Evolutionary conservation across 2,888 invertebrate species (phyloP).

Genomic region (Philonicus albiceps): DNA sequence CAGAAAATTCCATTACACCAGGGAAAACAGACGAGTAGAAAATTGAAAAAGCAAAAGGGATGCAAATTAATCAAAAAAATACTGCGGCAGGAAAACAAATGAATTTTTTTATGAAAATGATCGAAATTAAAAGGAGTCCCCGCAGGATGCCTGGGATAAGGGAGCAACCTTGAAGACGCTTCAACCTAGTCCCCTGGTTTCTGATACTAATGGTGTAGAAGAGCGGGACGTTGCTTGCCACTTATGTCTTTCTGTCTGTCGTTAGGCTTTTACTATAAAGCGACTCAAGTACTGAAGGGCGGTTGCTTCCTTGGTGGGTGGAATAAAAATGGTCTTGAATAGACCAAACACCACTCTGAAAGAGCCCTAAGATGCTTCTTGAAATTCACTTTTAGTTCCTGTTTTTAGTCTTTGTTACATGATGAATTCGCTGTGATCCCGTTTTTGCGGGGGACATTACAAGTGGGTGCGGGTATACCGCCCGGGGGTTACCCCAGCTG

Average conservation of each 20-base stretch:
- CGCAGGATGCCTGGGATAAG: not conserved
- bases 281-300: not conserved
- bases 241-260: not conserved
- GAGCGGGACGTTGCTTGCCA: not conserved
- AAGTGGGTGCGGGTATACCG: not conserved
- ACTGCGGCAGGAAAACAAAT: not conserved
- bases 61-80: not conserved
- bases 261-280: not conserved
- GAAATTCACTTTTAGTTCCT: conserved; percentile 27
- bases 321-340: not conserved
- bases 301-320: not conserved
- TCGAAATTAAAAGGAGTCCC: not conserved
- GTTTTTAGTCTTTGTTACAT: not conserved
- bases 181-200: not conserved
- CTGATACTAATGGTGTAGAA: not conserved
- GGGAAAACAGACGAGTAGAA: not conserved
- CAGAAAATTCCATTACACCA: not conserved
- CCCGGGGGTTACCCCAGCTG: not conserved
- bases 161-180: not conserved
- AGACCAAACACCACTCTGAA: not conserved
- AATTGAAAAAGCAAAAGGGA: not conserved
- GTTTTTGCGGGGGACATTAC: not conserved
- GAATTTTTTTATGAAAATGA: not conserved
- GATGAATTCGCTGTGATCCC: conserved; percentile 10
- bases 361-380: not conserved